Percentiles rank a stretch among this genome's conserved stretches.
Conservation (phyloP, 2,113 vertebrate species). For the Toxostoma redivivum region DNA sequence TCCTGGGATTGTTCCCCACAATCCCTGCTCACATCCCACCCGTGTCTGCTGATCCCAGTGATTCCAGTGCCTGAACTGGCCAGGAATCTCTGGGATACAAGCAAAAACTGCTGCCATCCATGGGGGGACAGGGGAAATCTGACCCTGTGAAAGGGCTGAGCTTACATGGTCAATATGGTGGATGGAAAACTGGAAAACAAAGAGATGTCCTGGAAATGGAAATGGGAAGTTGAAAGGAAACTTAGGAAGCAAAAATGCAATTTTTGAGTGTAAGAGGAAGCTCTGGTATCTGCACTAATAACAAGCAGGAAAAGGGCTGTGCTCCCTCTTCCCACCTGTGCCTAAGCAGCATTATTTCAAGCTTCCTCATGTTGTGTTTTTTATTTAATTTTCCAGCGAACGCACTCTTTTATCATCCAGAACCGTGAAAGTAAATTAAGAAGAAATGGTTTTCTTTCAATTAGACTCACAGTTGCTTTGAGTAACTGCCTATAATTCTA, state of each 20-base stretch:
- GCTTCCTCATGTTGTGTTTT: conserved; percentile 69
- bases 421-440: conserved; percentile 85
- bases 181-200: not conserved
- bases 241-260: not conserved
- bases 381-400: conserved; percentile 78
- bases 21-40: not conserved
- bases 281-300: not conserved
- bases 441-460: conserved; percentile 87
- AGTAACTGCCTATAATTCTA: conserved; percentile 86
- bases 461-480: conserved; percentile 80
- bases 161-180: fast-evolving
- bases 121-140: not conserved
- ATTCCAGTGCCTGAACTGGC: not conserved
- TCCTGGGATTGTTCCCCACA: not conserved
- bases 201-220: not conserved
- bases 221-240: not conserved
- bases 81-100: not conserved
- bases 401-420: conserved; percentile 81
- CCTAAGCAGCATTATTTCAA: not conserved
- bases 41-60: not conserved
- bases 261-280: not conserved
- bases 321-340: conserved; percentile 39
- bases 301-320: not conserved
- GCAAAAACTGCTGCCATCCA: not conserved
- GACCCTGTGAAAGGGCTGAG: not conserved